These are phyloP conservation scores for Acanthosepion esculentum DNA, from an alignment of 2,888 invertebrate genomes.

Conservation along the genomic window DNA sequence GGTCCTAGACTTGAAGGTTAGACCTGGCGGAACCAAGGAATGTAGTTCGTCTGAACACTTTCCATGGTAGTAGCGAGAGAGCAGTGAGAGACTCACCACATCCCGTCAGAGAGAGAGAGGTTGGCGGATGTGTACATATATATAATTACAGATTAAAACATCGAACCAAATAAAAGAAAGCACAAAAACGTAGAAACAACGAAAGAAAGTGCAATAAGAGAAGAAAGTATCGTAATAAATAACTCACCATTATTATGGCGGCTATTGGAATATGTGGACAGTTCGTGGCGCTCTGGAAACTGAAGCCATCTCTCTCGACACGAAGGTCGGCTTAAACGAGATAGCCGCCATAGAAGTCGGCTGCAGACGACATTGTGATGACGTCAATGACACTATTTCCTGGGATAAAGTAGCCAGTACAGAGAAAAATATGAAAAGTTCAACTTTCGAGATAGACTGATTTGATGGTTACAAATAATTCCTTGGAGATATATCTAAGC, in stretches of 20 bases:
- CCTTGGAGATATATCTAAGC: background rate
- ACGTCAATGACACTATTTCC: constrained; percentile 17
- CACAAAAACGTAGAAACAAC: no score
- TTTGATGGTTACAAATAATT: constrained; percentile 5
- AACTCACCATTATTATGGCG: background rate
- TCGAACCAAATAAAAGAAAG: no score
- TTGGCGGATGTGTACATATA: no score
- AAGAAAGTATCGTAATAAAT: background rate
- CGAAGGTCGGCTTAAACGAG: constrained; percentile 33
- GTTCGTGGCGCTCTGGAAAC: background rate
- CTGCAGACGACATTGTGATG: background rate
- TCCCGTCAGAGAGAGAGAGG: no score
- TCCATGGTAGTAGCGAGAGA: no score
- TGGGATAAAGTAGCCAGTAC: background rate
- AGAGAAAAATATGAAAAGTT: background rate
- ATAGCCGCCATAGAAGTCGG: background rate
- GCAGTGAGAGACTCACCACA: no score
- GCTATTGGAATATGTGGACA: background rate
- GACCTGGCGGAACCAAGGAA: no score
- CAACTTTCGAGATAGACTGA: background rate
- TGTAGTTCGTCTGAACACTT: no score
- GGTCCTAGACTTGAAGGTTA: no score
- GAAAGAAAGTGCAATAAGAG: background rate
- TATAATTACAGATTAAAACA: no score
- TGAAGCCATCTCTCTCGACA: background rate